Percentiles rank a stretch among this genome's conserved stretches.
phyloP scores from a whole-genome alignment of 1,140 invertebrate species.

The Andricus grossulariae region DNA sequence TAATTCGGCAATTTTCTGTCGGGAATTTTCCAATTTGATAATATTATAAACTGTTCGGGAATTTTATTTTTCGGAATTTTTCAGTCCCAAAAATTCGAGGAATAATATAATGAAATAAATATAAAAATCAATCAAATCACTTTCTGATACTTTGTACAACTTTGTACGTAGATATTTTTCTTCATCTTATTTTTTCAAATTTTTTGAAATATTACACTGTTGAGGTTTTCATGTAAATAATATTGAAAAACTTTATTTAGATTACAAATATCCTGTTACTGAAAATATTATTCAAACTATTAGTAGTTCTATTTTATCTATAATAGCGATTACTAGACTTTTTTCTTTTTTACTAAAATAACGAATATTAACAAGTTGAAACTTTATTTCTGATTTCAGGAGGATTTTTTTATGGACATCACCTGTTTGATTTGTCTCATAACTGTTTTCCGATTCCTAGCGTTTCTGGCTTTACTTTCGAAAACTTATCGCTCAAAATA shows the following conservation, averaged over 20 bases:
- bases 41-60: no score
- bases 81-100: not conserved
- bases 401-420: conserved; percentile 85
- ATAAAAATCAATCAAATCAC: not conserved
- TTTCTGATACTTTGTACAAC: not conserved
- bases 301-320: not conserved
- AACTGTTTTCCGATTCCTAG: conserved; percentile 84
- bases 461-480: conserved; percentile 84
- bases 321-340: not conserved
- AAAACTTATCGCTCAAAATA: conserved; percentile 76
- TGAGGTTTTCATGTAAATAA: not conserved
- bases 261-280: not conserved
- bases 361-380: not conserved
- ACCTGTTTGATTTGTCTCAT: conserved; percentile 83
- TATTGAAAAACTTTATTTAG: no score
- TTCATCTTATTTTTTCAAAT: no score
- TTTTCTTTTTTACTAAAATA: conserved; percentile 19
- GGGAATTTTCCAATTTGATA: no score
- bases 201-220: no score
- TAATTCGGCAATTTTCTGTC: no score
- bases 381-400: conserved; percentile 72
- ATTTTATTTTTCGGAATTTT: no score
- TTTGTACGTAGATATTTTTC: no score
- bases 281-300: not conserved
- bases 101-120: not conserved